Base-by-base conservation (phyloP, 2,888 invertebrate genomes). In the Acronicta leporina region DNA sequence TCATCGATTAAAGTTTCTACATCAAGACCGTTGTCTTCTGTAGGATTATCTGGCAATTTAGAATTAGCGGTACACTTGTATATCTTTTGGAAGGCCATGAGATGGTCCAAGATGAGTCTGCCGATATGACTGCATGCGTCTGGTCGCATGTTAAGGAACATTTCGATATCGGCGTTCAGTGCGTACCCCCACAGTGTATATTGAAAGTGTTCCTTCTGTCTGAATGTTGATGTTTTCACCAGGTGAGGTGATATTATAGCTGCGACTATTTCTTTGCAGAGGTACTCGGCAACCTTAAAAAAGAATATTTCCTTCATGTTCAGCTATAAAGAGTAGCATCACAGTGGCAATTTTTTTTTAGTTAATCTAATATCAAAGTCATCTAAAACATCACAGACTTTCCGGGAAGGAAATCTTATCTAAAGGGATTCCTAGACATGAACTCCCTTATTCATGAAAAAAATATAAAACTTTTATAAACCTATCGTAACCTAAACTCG, bases 211-310 rank as follows among this genome's bases (percentile, higher is more conserved):
- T 94, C 94, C 40, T 94, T 95, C 61, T 94, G 94, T 52, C 92
- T 83, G 81, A 94, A 95, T 5, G 93, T 90, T 0, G 95, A 93
- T 2, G 92, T 93, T 71, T 94, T 92, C 1, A 93, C 85, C 6
- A 95, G 79, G 58, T 95, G 95, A 0, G 94, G 94, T 0, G 94
- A 94, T 77, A 94, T 93, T 27, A 95, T 93, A 0, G 95, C 93
- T 38, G 91, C 92, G 27, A 96, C 95, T 81, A 96, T 95, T 89
- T 96, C 96, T 61, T 95, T 94, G 73, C 96, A 95, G 1, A 97
- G 87, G 77, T 96, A 96, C 83, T 95, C 95, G 2, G 96, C 95
- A 48, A 96, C 90, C 95, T 96, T 77, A 13, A 63, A 51, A n/a
- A 38, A 38, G 5, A 38, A n/a, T n/a, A n/a, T n/a, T 38, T 20